These are phyloP conservation scores for Neoascia interrupta DNA, from an alignment of 2,888 invertebrate species.

Conservation along the genomic window DNA sequence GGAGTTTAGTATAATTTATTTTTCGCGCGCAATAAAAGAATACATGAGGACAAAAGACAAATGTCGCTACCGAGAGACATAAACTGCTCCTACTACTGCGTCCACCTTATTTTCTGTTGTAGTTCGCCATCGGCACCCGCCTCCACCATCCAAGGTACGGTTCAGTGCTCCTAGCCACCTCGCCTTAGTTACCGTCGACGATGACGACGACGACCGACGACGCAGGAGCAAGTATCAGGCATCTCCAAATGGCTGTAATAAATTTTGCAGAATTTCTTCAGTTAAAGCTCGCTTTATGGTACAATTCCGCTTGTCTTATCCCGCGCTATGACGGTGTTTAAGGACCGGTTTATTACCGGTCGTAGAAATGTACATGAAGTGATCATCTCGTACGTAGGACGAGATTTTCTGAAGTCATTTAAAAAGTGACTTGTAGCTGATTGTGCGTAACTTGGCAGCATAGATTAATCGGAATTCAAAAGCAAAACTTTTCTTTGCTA, in stretches of 20 bases:
- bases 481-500: no score
- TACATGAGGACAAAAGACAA: constrained; percentile 58
- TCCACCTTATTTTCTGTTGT: background rate
- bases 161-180: constrained; percentile 29
- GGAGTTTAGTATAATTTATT: constrained; percentile 62
- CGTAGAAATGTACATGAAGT: constrained; percentile 34
- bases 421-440: constrained; percentile 15
- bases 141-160: constrained; percentile 3
- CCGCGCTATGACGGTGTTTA: constrained; percentile 27
- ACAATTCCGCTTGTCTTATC: constrained; percentile 39
- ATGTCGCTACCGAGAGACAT: constrained; percentile 58
- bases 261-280: constrained; percentile 51
- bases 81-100: constrained; percentile 32
- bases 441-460: constrained; percentile 21
- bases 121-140: background rate
- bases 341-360: constrained; percentile 47
- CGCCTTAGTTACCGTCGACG: constrained; percentile 29
- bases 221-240: constrained; percentile 22
- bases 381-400: constrained; percentile 26
- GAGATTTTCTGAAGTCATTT: constrained; percentile 36
- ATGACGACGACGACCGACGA: background rate
- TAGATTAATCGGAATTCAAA: no score
- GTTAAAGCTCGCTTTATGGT: constrained; percentile 54
- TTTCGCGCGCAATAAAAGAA: constrained; percentile 66
- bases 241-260: constrained; percentile 43